Evolutionary conservation across 2,113 vertebrate genomes (phyloP), one percentile per base, ranked within the genome.

Genomic region (Corythornis madagascariensis): DNA sequence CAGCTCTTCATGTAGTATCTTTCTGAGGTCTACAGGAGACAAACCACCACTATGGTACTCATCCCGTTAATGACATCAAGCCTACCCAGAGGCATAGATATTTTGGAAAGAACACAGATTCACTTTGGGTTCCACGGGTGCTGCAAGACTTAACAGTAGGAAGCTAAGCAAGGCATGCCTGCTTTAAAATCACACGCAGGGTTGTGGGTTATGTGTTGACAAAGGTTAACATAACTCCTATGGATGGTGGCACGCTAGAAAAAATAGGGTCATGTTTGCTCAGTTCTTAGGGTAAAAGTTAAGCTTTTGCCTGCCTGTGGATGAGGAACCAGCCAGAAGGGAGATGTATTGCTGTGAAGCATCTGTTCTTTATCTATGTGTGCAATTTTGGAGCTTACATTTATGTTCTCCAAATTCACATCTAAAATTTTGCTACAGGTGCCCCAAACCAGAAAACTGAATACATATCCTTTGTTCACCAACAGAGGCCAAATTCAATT

Each of bases 401-500:
- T 77, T 38, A 74, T 10, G 9, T 64, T 77, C 48, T 56, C 28
- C 76, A 84, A 86, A 95, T 45, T 6, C 9, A 33, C 43, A 88
- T 53, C 56, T 71, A 45, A 83, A 95, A 65, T 84, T 71, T 7
- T 88, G 55, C 47, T 59, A 38, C 1, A 90, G 29, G 26, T 57
- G 57, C 26, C 12, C 25, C 61, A 63, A 53, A 75, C 10, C 26
- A 50, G 65, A 65, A 83, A 81, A 81, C 19, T 28, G 73, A 83
- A 78, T 55, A 66, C 13, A 69, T 13, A 69, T 38, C 17, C 76
- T 94, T 92, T 74, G 56, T 55, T 92, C 61, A n/a, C 24, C 1
- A 3, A 28, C 48, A 83, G 69, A 95, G n/a, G 70, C 53, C 88
- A 93, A 80, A 92, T 81, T 78, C 59, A 83, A 22, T 86, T 78